Evolutionary conservation across 2,888 invertebrate species (phyloP), one percentile per base, ranked within the genome.

Genomic region (Folsomia manolachei): DNA sequence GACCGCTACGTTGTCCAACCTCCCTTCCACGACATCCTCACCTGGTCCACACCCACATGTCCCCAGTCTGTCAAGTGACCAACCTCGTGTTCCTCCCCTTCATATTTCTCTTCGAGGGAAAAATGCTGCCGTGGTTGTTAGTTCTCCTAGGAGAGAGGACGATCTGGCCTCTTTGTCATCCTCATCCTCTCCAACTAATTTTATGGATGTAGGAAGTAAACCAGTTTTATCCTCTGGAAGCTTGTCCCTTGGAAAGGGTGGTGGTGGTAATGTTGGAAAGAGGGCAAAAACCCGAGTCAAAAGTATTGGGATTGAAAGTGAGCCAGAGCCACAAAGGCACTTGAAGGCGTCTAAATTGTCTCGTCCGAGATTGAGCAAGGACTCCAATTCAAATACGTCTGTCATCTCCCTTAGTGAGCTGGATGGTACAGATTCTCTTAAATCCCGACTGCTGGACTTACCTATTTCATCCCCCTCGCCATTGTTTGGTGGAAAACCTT

Each of bases 71-170:
- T 80, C 82, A 1, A 52, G 26, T 18, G 92, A 91, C 75, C 93
- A 93, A 81, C 89, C 91, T 7, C 87, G 93, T 70, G 95, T 95
- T 63, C 94, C 95, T 9, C 95, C 94, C 1, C 85, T 94, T 74
- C 94, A 94, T 83, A 94, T 95, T 81, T 93, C 93, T 71, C 85
- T 95, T 60, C 87, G 94, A 73, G 93, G 93, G 0, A 88, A 93
- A 71, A 93, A 93, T 83, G 86, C 87, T 21, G 92, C 92, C 0
- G 92, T 92, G 56, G 92, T 94, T 64, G 93, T 93, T 80, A 23
- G 26, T 7, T 24, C n/a, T 14, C 91, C 81, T 72, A 81, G 82
- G 4, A 90, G 82, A 26, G 80, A 80, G 52, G 80, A 80, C 51
- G 74, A 72, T 56, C 14, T 14, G 7, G 4, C 14, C 39, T 39